phyloP scores from a whole-genome alignment of 2,888 invertebrate genomes.

The Lymantria monacha region DNA sequence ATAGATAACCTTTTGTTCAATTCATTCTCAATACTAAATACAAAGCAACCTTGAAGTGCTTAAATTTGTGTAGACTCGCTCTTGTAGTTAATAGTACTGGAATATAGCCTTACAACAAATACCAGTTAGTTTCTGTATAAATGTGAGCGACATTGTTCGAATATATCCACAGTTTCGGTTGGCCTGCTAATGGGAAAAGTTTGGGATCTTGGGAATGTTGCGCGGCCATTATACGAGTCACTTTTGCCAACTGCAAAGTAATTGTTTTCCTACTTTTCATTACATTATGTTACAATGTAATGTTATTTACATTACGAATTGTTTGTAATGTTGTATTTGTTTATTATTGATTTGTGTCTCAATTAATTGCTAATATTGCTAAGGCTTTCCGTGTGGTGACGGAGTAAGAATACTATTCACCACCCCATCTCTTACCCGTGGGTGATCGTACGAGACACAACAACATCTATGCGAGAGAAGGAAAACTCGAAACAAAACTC shows the following conservation, averaged over 20 bases:
- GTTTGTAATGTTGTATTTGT: too few species aligned
- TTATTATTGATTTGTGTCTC: too few species aligned
- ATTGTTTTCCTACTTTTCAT: slow-evolving; percentile 43
- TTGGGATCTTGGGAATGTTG: slow-evolving; percentile 40
- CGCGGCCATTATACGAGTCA: slow-evolving; percentile 31
- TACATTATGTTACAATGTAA: slow-evolving; percentile 7
- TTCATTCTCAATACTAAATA: neutral
- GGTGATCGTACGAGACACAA: too few species aligned
- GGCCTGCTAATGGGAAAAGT: slow-evolving; percentile 52
- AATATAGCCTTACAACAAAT: neutral
- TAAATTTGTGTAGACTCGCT: neutral
- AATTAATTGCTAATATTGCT: too few species aligned
- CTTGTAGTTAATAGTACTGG: neutral
- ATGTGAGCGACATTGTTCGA: slow-evolving; percentile 28
- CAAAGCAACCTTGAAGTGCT: neutral
- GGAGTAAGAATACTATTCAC: too few species aligned
- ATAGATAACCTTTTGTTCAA: neutral
- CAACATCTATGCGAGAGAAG: too few species aligned
- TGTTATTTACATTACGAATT: too few species aligned
- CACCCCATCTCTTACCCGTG: too few species aligned
- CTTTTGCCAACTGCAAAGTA: slow-evolving; percentile 42
- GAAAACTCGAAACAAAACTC: too few species aligned
- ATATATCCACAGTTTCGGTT: slow-evolving; percentile 25
- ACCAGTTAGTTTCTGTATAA: slow-evolving; percentile 2
- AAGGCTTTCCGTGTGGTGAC: too few species aligned